Percentiles rank a stretch among this genome's conserved stretches.
phyloP scores from a whole-genome alignment of 2,113 vertebrate species.

The Ibidorhyncha struthersii region DNA sequence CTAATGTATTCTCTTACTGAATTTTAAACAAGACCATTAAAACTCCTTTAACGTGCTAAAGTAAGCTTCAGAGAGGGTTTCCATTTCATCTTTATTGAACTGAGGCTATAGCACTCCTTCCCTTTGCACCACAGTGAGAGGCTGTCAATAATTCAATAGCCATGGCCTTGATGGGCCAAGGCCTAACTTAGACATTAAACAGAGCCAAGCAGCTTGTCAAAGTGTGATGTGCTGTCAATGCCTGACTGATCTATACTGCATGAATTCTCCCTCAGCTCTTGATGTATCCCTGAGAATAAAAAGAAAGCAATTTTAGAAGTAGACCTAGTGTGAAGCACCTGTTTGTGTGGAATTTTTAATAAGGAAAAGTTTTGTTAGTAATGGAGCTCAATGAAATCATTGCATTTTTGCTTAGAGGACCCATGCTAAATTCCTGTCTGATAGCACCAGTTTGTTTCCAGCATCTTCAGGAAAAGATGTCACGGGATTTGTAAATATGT shows the following conservation, averaged over 20 bases:
- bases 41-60: conserved; percentile 82
- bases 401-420: background rate
- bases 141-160: conserved; percentile 89
- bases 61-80: conserved; percentile 81
- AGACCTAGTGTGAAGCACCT: conserved; percentile 70
- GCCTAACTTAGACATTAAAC: conserved; percentile 81
- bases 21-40: conserved; percentile 87
- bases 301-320: conserved; percentile 78
- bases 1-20: conserved; percentile 80
- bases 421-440: background rate
- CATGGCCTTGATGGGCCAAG: conserved; percentile 79
- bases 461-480: background rate
- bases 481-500: background rate
- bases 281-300: conserved; percentile 78
- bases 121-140: conserved; percentile 72
- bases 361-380: background rate
- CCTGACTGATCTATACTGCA: conserved; percentile 84
- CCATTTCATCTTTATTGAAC: conserved; percentile 85
- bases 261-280: conserved; percentile 74
- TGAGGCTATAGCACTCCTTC: conserved; percentile 69
- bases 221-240: conserved; percentile 80
- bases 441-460: background rate
- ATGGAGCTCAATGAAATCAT: conserved; percentile 1
- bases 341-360: conserved; percentile 76
- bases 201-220: conserved; percentile 81